phyloP scores from a whole-genome alignment of 1,140 invertebrate genomes.

The Wiebesia pumilae region DNA sequence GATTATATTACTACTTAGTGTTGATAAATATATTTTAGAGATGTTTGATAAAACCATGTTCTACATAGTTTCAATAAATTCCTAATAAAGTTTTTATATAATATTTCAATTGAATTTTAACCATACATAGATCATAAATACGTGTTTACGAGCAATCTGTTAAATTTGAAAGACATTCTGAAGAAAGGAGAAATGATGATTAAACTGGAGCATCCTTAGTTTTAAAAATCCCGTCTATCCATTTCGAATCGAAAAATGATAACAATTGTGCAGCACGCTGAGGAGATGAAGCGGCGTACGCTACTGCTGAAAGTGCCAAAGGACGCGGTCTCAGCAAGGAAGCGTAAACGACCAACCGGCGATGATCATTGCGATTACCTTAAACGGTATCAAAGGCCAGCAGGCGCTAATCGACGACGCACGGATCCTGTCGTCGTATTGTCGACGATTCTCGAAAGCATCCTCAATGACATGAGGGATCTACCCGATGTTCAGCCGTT shows the following conservation, averaged over 20 bases:
- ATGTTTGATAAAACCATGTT: too few relatives aligned
- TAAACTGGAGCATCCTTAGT: too few relatives aligned
- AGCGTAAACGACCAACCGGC: constrained; percentile 79
- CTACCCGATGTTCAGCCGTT: constrained; percentile 95
- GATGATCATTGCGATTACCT: constrained; percentile 95
- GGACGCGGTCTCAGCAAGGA: constrained; percentile 81
- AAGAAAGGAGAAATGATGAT: too few relatives aligned
- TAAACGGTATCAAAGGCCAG: constrained; percentile 87
- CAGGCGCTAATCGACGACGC: constrained; percentile 88
- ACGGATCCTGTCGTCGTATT: constrained; percentile 98
- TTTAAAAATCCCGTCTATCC: too few relatives aligned
- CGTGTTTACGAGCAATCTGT: too few relatives aligned
- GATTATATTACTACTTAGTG: too few relatives aligned
- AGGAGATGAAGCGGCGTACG: constrained; percentile 86
- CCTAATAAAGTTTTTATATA: too few relatives aligned
- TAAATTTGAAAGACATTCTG: too few relatives aligned
- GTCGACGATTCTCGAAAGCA: constrained; percentile 92
- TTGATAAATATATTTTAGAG: too few relatives aligned
- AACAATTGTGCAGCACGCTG: constrained; percentile 79
- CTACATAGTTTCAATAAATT: too few relatives aligned
- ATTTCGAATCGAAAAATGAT: background rate
- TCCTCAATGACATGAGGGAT: constrained; percentile 95
- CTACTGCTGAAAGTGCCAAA: constrained; percentile 90
- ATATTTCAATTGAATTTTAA: too few relatives aligned
- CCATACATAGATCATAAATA: too few relatives aligned